phyloP scores from a whole-genome alignment of 2,888 invertebrate species.

The Platycnemis pennipes region DNA sequence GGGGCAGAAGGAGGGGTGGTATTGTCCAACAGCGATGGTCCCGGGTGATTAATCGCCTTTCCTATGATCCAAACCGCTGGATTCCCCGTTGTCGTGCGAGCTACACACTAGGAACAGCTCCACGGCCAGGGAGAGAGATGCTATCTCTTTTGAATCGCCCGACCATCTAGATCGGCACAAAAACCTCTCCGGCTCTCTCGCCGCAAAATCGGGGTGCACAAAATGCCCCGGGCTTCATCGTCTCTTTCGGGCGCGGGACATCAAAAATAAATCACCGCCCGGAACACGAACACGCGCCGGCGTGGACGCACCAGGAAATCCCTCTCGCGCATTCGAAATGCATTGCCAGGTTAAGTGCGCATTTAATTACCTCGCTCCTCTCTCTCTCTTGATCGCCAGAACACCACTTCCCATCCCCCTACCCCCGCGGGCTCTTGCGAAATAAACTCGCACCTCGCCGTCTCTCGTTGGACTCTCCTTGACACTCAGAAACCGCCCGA shows the following conservation, averaged over 20 bases:
- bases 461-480: not conserved
- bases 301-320: not conserved
- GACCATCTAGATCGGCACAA: not conserved
- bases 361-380: slow-evolving; percentile 1
- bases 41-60: not conserved
- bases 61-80: not conserved
- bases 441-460: not conserved
- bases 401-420: not conserved
- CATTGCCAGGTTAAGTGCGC: not conserved
- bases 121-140: not conserved
- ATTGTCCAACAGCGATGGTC: not conserved
- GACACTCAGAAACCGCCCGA: not conserved
- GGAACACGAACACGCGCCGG: too few relatives aligned
- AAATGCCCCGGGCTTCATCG: not conserved
- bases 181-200: not conserved
- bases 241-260: not conserved
- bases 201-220: not conserved
- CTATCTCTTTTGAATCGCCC: not conserved
- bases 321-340: not conserved
- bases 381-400: not conserved
- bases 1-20: not conserved
- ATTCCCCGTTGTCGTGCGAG: not conserved
- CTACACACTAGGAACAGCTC: not conserved
- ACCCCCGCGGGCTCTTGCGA: not conserved
- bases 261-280: slow-evolving; percentile 13